Conservation (phyloP, 2,113 vertebrate genomes). For the Peromyscus californicus region DNA sequence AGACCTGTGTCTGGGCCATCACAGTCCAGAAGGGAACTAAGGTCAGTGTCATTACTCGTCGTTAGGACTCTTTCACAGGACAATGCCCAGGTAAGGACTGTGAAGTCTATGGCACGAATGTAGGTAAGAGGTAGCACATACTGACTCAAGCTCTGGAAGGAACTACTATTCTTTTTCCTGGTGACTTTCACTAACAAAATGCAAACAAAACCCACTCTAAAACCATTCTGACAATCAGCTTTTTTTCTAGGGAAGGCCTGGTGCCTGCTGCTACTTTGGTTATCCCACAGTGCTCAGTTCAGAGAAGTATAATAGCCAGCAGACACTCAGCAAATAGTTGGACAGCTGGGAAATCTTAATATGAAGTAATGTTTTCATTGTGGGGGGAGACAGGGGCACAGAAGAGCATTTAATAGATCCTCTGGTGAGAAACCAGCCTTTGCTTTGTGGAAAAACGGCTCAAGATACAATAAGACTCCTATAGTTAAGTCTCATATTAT, state of each 20-base stretch:
- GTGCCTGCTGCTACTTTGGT: constrained; percentile 57
- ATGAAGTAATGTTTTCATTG: constrained; percentile 71
- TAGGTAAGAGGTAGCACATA: not conserved
- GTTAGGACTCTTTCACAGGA: not conserved
- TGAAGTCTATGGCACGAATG: constrained; percentile 23
- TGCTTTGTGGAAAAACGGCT: constrained; percentile 68
- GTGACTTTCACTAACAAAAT: constrained; percentile 58
- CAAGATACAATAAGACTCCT: constrained; percentile 76
- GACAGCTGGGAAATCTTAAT: constrained; percentile 79
- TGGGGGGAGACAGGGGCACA: not conserved
- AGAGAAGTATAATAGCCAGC: constrained; percentile 61
- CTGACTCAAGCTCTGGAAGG: constrained; percentile 25
- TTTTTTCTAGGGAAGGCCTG: constrained; percentile 36
- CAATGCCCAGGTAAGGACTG: constrained; percentile 25
- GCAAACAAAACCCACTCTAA: not conserved
- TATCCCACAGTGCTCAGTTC: constrained; percentile 63
- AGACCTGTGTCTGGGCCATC: not conserved
- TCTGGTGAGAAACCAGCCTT: constrained; percentile 59
- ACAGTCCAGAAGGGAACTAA: not conserved
- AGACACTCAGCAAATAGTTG: constrained; percentile 77
- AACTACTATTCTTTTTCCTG: constrained; percentile 30
- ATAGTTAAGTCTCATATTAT: constrained; percentile 77
- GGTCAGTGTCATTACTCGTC: not conserved
- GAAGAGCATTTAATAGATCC: constrained; percentile 68
- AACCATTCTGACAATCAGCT: constrained; percentile 38